A percentile compares a stretch with the other conserved stretches of the same genome.
Conservation (phyloP, 2,888 invertebrate genomes). For the Nephrotoma appendiculata region DNA sequence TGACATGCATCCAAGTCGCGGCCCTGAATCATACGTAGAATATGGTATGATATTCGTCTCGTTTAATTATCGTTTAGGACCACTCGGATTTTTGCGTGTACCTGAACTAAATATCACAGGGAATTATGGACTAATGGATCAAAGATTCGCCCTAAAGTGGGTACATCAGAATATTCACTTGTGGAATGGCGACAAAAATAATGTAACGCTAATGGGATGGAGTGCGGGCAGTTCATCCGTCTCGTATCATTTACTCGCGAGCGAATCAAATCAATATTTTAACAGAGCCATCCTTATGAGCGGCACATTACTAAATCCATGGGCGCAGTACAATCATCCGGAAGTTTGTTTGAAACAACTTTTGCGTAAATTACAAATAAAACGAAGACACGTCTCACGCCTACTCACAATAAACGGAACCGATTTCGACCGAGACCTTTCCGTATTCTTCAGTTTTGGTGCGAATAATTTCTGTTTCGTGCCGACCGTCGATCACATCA, state of each 20-base stretch:
- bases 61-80: conserved; percentile 28
- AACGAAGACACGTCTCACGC: not conserved
- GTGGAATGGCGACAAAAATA: not conserved
- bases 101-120: not conserved
- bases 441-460: not conserved
- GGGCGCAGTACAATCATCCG: not conserved
- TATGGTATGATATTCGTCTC: not conserved
- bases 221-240: not conserved
- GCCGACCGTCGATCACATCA: not conserved
- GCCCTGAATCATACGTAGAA: not conserved
- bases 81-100: conserved; percentile 19
- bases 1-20: conserved; percentile 24
- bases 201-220: not conserved
- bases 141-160: not conserved
- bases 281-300: not conserved
- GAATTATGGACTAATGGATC: not conserved
- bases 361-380: not conserved
- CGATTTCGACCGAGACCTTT: not conserved
- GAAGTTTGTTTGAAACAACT: not conserved
- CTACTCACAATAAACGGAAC: not conserved
- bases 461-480: not conserved
- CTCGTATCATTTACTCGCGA: not conserved
- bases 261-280: not conserved
- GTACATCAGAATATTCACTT: not conserved
- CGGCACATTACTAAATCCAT: not conserved